These are phyloP conservation scores for Dexiosoma caninum DNA, from an alignment of 2,888 invertebrate species.

Conservation along the genomic window DNA sequence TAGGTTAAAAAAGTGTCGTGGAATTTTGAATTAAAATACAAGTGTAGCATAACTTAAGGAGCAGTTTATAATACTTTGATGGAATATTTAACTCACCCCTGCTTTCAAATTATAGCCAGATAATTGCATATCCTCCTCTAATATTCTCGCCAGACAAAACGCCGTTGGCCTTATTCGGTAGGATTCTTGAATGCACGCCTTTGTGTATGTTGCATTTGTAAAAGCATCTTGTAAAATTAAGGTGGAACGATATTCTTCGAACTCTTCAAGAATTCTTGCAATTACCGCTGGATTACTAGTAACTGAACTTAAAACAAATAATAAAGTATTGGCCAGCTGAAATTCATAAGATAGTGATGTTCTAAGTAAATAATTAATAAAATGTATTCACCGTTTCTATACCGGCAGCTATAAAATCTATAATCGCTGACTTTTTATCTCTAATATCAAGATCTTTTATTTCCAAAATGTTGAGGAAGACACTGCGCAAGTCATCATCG, in stretches of 20 bases:
- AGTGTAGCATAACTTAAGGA: neutral
- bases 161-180: constrained; percentile 85
- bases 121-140: constrained; percentile 85
- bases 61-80: too few species aligned
- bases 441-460: constrained; percentile 85
- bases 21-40: neutral
- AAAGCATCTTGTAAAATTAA: constrained; percentile 81
- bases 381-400: constrained; percentile 84
- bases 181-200: constrained; percentile 88
- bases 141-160: constrained; percentile 86
- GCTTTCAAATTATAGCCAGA: constrained; percentile 84
- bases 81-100: constrained; percentile 80
- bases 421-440: constrained; percentile 90
- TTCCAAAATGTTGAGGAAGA: constrained; percentile 86
- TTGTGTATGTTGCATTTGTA: constrained; percentile 84
- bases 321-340: constrained; percentile 89
- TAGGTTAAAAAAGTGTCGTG: neutral
- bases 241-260: constrained; percentile 79
- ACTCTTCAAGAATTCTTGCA: constrained; percentile 82
- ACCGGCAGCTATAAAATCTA: constrained; percentile 92
- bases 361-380: neutral
- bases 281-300: constrained; percentile 84
- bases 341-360: constrained; percentile 15
- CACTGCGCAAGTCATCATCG: constrained; percentile 80
- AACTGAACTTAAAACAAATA: constrained; percentile 87